A percentile compares a stretch with the other conserved stretches of the same genome.
phyloP scores from a whole-genome alignment of 2,888 invertebrate species.

The Euplexia lucipara region DNA sequence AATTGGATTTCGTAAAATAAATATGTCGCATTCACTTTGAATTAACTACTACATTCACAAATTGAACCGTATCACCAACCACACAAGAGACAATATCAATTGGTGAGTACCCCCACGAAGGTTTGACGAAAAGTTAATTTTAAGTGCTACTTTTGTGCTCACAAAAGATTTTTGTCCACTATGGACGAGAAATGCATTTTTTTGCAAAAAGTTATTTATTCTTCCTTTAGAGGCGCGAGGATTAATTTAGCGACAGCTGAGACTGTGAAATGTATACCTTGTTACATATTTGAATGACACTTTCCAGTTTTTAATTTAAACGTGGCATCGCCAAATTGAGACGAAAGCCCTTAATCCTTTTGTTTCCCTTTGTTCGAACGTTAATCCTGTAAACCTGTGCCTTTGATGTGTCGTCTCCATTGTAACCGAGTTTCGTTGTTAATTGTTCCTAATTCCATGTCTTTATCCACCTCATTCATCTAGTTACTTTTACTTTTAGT shows the following conservation, averaged over 20 bases:
- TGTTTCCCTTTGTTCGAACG: slow-evolving; percentile 74
- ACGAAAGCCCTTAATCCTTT: slow-evolving; percentile 78
- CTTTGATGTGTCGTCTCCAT: slow-evolving; percentile 71
- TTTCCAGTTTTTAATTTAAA: slow-evolving; percentile 79
- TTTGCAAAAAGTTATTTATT: slow-evolving; percentile 78
- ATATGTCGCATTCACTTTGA: slow-evolving; percentile 88
- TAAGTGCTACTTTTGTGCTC: slow-evolving; percentile 82
- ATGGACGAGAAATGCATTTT: slow-evolving; percentile 74
- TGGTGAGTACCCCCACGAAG: slow-evolving; percentile 43
- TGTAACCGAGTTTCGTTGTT: slow-evolving; percentile 71
- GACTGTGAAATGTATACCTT: slow-evolving; percentile 75
- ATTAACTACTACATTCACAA: slow-evolving; percentile 69
- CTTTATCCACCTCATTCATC: slow-evolving; percentile 70
- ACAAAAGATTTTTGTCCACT: slow-evolving; percentile 87
- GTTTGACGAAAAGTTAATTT: slow-evolving; percentile 86
- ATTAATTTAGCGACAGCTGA: slow-evolving; percentile 79
- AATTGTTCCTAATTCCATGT: slow-evolving; percentile 74
- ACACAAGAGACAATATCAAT: slow-evolving; percentile 67
- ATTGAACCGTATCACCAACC: slow-evolving; percentile 57
- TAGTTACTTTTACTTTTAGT: slow-evolving; percentile 65
- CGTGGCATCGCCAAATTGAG: slow-evolving; percentile 74
- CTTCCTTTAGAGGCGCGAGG: slow-evolving; percentile 75
- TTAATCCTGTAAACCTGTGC: slow-evolving; percentile 76
- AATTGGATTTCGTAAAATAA: slow-evolving; percentile 91
- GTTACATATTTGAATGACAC: slow-evolving; percentile 85